These are phyloP conservation scores for Ictidomys tridecemlineatus DNA, from an alignment of 2,113 vertebrate genomes.

Conservation along the genomic window DNA sequence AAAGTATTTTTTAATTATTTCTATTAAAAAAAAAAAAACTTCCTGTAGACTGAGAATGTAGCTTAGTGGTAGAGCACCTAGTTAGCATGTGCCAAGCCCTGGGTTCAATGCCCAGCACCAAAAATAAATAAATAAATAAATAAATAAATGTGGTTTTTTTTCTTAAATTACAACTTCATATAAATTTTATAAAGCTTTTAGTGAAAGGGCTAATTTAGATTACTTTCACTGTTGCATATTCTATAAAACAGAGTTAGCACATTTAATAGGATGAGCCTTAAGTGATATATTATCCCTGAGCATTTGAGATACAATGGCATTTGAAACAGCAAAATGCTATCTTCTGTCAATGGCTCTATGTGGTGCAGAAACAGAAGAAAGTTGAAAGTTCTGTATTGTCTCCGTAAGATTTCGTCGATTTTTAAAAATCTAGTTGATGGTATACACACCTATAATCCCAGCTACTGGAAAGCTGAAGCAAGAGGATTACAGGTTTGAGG, in stretches of 20 bases:
- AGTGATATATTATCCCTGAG: background rate
- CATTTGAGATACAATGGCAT: background rate
- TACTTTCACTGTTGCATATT: background rate
- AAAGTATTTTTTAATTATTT: background rate
- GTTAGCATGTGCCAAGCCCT: no score
- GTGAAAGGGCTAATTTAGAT: background rate
- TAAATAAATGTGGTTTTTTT: background rate
- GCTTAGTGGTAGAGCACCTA: no score
- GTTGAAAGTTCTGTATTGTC: background rate
- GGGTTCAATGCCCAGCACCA: no score
- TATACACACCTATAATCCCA: background rate
- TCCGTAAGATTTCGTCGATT: background rate
- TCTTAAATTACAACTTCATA: background rate
- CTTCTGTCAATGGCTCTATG: background rate
- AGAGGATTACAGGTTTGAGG: background rate
- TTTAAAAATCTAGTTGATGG: background rate
- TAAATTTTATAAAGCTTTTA: conserved; percentile 23
- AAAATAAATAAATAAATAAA: background rate
- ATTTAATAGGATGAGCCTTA: background rate
- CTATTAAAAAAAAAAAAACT: background rate
- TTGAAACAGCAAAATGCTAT: background rate
- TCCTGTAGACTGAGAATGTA: no score
- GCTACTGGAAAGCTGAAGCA: background rate
- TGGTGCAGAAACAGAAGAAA: background rate
- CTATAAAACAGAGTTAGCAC: conserved; percentile 33